Evolutionary conservation across 2,888 invertebrate species (phyloP), one percentile per base, ranked within the genome.

Genomic region (Drosophila stalkeri): DNA sequence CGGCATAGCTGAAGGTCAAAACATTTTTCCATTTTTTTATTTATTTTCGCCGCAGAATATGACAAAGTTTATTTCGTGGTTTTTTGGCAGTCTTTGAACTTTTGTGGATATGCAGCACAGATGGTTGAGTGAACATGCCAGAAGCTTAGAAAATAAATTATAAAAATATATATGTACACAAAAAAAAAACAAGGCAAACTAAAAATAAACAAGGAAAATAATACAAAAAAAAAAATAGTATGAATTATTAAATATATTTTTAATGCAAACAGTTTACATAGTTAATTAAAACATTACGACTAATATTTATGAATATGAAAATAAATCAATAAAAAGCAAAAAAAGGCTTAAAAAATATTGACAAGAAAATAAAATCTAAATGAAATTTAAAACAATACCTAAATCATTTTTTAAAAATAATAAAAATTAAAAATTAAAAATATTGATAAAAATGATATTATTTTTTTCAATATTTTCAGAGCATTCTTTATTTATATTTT

Each of bases 41-140:
- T 5, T 41, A 47, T 47, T 44, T 52, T 47, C 39, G 60, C 27
- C 47, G 46, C 62, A 64, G 37, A 80, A 73, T 80, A 75, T 86
- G 77, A 75, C 84, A 82, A 80, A 77, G 72, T 81, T 77, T 75
- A 83, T 86, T 81, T 72, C 64, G 75, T 55, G 83, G 86, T 83
- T 82, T 65, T 72, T 49, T 33, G 64, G 62, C 66, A 63, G 64
- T 49, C 59, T 47, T 65, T 68, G 37, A 35, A 18, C 52, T 27
- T 65, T 69, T 72, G 74, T 68, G 66, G 35, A 75, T 44, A 16
- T 49, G 67, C n/a, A 31, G 6, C 49, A 3, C 49, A 49, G 49
- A n/a, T 49, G 81, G 78, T 83, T 78, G 56, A 73, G 69, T 60
- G 66, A 60, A 41, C 47, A 60, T 72, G 74, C 69, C 77, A 74